Evolutionary conservation across 2,113 vertebrate species (phyloP).

Genomic region (Spilogale gracilis): DNA sequence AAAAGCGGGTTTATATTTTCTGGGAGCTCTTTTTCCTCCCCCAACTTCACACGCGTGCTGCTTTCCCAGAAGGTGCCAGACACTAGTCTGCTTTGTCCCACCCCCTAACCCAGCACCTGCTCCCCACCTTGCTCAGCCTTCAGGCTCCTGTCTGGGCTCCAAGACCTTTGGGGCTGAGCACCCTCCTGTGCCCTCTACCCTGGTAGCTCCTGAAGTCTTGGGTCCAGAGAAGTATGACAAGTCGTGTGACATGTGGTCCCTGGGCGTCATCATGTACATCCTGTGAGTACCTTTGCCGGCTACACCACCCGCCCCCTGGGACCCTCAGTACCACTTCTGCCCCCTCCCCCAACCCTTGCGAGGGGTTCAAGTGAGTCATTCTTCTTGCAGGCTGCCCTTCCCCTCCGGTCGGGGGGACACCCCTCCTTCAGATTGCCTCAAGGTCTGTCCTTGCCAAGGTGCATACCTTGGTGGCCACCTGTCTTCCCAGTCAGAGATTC

Average conservation of each 20-base stretch:
- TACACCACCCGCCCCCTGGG: rapidly evolving
- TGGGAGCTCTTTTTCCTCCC: conserved; percentile 40
- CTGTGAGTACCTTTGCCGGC: conserved; percentile 92
- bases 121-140: conserved; percentile 30
- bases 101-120: not conserved
- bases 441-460: not conserved
- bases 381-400: not conserved
- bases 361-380: not conserved
- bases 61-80: conserved; percentile 80
- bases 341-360: not conserved
- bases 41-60: conserved; percentile 61
- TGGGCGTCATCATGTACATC: conserved; percentile 99
- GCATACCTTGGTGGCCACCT: not conserved
- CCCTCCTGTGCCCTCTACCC: not conserved
- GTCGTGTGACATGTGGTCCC: conserved; percentile 99
- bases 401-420: not conserved
- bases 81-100: conserved; percentile 52
- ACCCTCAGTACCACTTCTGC: not conserved
- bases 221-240: conserved; percentile 99
- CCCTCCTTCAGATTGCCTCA: not conserved
- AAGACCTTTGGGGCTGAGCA: conserved; percentile 29
- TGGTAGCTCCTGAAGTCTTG: conserved; percentile 96
- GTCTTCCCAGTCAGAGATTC: not conserved
- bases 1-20: not conserved
- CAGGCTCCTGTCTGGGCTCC: not conserved